Evolutionary conservation across 2,888 invertebrate genomes (phyloP), one percentile per base, ranked within the genome.

Genomic region (Lordiphosa fenestrarum): DNA sequence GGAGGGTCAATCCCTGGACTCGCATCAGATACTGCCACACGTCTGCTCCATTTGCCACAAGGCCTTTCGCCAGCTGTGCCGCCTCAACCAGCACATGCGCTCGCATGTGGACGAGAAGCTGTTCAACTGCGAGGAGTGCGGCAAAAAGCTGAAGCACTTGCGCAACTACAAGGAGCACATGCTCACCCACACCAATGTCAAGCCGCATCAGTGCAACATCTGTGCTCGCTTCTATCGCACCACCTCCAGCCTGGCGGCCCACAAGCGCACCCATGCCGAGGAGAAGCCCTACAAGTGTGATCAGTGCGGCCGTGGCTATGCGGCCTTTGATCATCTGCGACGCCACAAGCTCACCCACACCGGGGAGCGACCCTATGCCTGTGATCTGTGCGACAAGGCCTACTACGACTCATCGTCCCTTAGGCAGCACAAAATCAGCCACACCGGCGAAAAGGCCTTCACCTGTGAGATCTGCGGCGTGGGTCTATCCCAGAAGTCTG

Each of bases 151-250:
- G 52, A 90, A 90, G 61, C 89, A 89, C 0, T 69, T 88, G 51
- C 89, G 89, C 57, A 88, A 89, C 21, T 89, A 88, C 53, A 89
- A 89, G 53, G 89, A 89, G 2, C 89, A 90, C 55, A 87, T 89
- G 82, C 78, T 87, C 2, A 87, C 87, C 1, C 89, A 90, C 46
- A 82, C 88, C 39, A 80, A 86, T 33, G 23, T 66, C 6, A 80
- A 81, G 52, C 80, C 80, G 9, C 72, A 80, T 46, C 74, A 81
- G 42, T 80, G 80, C 13, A 21, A 42, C 30, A 60, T 81, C 15
- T 80, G 80, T 10, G 25, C 13, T 0, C 76, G 80, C 2, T 80
- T 72, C 36, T 80, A 80, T 25, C 70, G 80, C 19, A 80, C 80
- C 39, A 81, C 78, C 15, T 80, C 80, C 5, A 80, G 76, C 5